Base-by-base conservation (phyloP, 2,797 vertebrate species). In the Crypturellus tataupa region DNA sequence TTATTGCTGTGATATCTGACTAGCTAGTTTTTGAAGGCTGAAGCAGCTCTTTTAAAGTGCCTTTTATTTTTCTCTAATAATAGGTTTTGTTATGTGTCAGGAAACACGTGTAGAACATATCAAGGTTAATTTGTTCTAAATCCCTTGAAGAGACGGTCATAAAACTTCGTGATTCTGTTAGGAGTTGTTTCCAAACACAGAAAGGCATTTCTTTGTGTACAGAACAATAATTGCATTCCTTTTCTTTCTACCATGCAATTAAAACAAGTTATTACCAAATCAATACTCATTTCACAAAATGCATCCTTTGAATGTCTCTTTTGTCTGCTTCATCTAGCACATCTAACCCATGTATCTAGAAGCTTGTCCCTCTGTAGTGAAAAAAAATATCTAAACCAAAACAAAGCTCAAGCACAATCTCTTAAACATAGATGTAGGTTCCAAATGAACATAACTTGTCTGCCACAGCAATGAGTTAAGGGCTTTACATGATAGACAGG, bases 191-290 rank as follows among this genome's bases (percentile, higher is more conserved):
- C 59, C 47, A 79, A 79, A 84, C 76, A 86, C 64, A 85, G 94
- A 96, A 85, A 85, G 35, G 21, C 42, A 89, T 83, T 89, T 94
- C 42, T 79, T 86, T 84, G 76, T 73, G 69, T 59, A 46, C 35
- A 72, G 87, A 93, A 81, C 59, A 94, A 79, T 75, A 91, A 86
- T 56, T 79, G 81, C 84, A 51, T 31, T 91, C 39, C 33, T 94
- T 93, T 93, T 70, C 75, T 35, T 95, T 88, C 67, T 72, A 80
- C 85, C 33, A 19, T 42, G 47, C 93, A 92, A 94, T 93, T 96
- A 95, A 85, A 94, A n/a, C 55, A 81, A 51, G 42, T 94, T 93
- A 92, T 90, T 95, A 87, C 42, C 56, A 87, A 95, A 97, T 95
- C 93, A 93, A 94, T 88, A 90, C 44, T 9, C 67, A 53, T 91